Conservation (phyloP, 2,797 vertebrate genomes). For the Pseudochirops corinnae region DNA sequence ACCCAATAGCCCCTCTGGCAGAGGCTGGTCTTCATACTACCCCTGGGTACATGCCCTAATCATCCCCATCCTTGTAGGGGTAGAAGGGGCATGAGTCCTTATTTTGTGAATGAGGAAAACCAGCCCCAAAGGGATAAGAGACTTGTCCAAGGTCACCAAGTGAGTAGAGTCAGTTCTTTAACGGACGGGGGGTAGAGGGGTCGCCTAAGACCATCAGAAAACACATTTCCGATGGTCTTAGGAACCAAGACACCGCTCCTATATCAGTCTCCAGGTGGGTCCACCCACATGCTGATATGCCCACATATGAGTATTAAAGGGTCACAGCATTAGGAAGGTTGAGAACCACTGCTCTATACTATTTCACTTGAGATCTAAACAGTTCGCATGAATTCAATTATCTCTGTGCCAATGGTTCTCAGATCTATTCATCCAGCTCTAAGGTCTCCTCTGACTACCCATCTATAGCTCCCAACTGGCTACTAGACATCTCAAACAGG, state of each 20-base stretch:
- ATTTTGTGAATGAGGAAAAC: background rate
- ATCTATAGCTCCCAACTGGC: background rate
- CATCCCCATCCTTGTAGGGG: background rate
- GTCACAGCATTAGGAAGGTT: too few relatives aligned
- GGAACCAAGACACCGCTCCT: too few relatives aligned
- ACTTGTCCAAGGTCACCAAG: background rate
- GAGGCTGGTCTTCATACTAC: background rate
- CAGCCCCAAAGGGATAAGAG: background rate
- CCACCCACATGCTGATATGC: too few relatives aligned
- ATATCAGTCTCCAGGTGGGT: too few relatives aligned
- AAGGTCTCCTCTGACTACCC: background rate
- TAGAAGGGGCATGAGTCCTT: too few relatives aligned
- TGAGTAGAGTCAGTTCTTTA: background rate
- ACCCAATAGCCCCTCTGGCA: background rate
- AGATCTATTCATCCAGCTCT: background rate
- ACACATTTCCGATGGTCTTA: too few relatives aligned
- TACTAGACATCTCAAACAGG: background rate
- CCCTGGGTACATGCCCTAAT: background rate
- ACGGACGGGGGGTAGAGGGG: too few relatives aligned
- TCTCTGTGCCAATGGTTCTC: background rate
- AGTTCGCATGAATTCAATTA: background rate
- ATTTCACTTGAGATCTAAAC: background rate
- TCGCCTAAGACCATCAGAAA: too few relatives aligned
- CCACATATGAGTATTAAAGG: too few relatives aligned
- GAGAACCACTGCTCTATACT: background rate